Conservation (phyloP, 2,113 vertebrate genomes). For the Formicarius rufipectus region DNA sequence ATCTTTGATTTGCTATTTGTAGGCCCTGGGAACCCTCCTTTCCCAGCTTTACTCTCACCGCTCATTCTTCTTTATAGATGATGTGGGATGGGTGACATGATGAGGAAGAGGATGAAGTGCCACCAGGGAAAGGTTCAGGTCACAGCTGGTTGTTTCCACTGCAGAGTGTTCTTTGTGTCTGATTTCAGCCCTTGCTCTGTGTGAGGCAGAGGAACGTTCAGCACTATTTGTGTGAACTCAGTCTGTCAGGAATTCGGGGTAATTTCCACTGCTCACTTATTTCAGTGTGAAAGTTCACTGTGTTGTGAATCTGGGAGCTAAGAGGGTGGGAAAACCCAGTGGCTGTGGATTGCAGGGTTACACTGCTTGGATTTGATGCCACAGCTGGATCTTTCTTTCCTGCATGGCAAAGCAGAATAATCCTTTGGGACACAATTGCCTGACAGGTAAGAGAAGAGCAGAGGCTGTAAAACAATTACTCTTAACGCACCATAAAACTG, state of each 20-base stretch:
- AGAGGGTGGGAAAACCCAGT: neutral
- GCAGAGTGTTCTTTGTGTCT: neutral
- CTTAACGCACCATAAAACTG: neutral
- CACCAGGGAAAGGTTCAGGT: neutral
- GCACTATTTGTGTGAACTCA: neutral
- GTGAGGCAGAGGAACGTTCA: neutral
- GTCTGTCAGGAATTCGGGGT: neutral
- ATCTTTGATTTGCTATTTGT: neutral
- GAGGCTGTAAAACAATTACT: neutral
- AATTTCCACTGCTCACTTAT: neutral
- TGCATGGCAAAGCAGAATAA: neutral
- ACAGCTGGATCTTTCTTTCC: neutral
- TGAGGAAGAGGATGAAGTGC: neutral
- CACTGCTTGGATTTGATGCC: accelerated
- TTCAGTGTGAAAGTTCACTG: neutral
- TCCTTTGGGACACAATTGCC: neutral
- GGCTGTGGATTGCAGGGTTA: neutral
- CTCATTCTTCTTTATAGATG: neutral
- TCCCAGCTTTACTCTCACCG: neutral
- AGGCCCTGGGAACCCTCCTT: neutral
- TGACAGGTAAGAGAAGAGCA: neutral
- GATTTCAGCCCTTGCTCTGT: neutral
- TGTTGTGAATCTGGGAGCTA: neutral
- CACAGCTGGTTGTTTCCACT: neutral
- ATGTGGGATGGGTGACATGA: neutral